Evolutionary conservation across 2,113 vertebrate genomes (phyloP).

Genomic region (Psittacula cyanocephala): DNA sequence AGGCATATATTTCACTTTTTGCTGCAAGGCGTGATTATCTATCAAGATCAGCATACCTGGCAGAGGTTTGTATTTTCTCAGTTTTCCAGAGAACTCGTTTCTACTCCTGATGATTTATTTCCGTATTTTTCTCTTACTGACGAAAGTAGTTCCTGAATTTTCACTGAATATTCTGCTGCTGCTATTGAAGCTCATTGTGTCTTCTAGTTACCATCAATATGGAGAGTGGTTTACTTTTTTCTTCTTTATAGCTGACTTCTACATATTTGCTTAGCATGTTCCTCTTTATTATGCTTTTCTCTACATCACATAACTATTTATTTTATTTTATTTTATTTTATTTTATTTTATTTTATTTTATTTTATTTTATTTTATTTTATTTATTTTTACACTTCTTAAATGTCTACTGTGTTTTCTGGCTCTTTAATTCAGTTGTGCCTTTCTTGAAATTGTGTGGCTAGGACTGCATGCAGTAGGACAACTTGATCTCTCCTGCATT

Average conservation of each 20-base stretch:
- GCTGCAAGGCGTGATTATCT: not conserved
- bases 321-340: not conserved
- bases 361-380: not conserved
- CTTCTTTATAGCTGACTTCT: not conserved
- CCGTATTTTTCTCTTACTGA: not conserved
- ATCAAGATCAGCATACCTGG: not conserved
- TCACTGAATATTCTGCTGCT: accelerated
- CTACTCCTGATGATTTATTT: not conserved
- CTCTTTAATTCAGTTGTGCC: not conserved
- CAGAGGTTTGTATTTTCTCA: not conserved
- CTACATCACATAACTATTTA: not conserved
- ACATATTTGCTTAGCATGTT: not conserved
- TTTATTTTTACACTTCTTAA: not conserved
- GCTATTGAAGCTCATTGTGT: not conserved
- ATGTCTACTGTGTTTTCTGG: not conserved
- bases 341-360: not conserved
- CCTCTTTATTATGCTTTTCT: not conserved
- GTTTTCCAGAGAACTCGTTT: not conserved
- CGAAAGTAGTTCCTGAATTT: not conserved
- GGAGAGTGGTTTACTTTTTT: not conserved
- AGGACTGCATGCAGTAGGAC: no score
- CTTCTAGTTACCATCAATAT: not conserved
- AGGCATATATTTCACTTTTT: not conserved
- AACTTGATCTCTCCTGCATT: not conserved
- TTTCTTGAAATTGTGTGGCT: not conserved